These are phyloP conservation scores for Tetragonisca angustula DNA, from an alignment of 2,888 invertebrate genomes.

Conservation along the genomic window DNA sequence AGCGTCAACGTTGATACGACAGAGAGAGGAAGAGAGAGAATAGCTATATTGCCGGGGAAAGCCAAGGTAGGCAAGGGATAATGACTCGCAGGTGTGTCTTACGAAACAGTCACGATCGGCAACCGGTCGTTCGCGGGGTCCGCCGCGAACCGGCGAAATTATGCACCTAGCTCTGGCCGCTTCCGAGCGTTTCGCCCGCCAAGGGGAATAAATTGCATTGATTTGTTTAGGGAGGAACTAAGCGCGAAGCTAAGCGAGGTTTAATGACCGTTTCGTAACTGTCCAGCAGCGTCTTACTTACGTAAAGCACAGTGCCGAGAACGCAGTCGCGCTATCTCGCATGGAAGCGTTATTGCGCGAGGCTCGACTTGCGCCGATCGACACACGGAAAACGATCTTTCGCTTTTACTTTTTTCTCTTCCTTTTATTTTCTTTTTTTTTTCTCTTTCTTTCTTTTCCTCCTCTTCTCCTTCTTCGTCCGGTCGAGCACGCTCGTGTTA, in stretches of 20 bases:
- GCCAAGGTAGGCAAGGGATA: conserved; percentile 66
- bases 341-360: not conserved
- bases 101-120: conserved; percentile 61
- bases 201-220: conserved; percentile 12
- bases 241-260: conserved; percentile 26
- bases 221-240: conserved; percentile 33
- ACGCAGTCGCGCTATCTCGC: not conserved
- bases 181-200: conserved; percentile 49
- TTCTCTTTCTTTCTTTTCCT: not conserved
- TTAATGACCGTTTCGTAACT: conserved; percentile 37
- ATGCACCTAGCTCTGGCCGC: conserved; percentile 26
- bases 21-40: conserved; percentile 19
- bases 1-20: not conserved
- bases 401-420: conserved; percentile 22
- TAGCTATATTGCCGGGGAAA: conserved; percentile 59
- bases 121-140: conserved; percentile 35
- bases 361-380: too few species aligned
- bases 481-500: not conserved
- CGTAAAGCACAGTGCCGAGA: conserved; percentile 3
- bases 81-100: conserved; percentile 69
- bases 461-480: too few species aligned
- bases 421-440: too few species aligned
- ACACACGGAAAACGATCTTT: conserved; percentile 10
- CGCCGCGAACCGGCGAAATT: conserved; percentile 36
- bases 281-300: conserved; percentile 8